Base-by-base conservation (phyloP, 2,113 vertebrate species). In the Grantiella picta region DNA sequence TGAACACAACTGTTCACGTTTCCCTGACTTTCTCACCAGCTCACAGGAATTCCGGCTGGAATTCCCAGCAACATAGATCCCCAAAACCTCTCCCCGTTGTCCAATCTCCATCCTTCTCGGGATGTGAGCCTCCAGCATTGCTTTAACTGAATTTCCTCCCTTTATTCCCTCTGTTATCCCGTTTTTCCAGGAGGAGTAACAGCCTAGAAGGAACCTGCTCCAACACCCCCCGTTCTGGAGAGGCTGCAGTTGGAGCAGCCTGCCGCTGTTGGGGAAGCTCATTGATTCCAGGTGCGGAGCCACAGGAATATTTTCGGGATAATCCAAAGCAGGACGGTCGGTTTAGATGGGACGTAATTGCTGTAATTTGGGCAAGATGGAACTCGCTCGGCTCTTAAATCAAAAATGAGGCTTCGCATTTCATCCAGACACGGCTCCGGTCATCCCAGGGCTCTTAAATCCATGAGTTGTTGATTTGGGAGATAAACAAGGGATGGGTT, bases 361-460 rank as follows among this genome's bases (percentile, higher is more conserved):
- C 65, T 33, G 13, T 94, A 80, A 89, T 90, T 94, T 68, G 87
- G 95, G 64, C 89, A 96, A 94, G 92, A 92, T 68, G 91, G 76
- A 85, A 27, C 83, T 68, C 5, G 60, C 36, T 56, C 22, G 10
- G 50, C 44, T 65, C 25, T 53, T 63, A 38, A 82, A 82, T 63
- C 63, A 75, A 82, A 89, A 76, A 19, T 2, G 45, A 79, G 61
- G 84, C 57, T 94, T 60, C 85, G 7, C 61, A 5, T 91, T 95
- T 89, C 69, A 87, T 84, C 60, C 73, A 75, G 76, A 60, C 72
- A 8, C 8, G 36, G 20, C 77, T 96, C 73, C 7, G 27, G 78
- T 50, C 78, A 60, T 68, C 84, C 49, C 23, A 64, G 56, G 0
- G 61, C 90, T 24, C 73, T 63, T 21, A 53, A 86, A 63, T 33